Conservation (phyloP, 2,113 vertebrate species). For the Scomber japonicus region DNA sequence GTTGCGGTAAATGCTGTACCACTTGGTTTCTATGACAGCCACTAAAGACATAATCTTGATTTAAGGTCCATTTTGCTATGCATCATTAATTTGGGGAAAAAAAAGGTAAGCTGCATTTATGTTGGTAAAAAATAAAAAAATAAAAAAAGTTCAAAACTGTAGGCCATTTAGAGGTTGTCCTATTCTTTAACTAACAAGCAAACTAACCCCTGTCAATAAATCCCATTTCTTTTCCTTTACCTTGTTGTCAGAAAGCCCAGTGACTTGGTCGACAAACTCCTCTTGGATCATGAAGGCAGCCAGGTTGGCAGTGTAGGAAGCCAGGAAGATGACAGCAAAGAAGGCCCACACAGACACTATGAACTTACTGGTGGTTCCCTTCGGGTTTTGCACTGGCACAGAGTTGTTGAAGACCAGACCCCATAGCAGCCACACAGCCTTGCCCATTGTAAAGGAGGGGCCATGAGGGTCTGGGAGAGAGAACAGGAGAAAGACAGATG, state of each 20-base stretch:
- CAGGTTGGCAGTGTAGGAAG: constrained; percentile 99
- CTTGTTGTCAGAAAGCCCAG: constrained; percentile 98
- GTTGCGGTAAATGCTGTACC: constrained; percentile 2
- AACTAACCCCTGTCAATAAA: not conserved
- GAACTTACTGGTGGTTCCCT: constrained; percentile 98
- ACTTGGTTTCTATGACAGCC: not conserved
- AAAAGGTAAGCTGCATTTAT: not conserved
- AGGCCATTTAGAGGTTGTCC: not conserved
- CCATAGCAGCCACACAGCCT: constrained; percentile 99
- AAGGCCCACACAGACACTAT: constrained; percentile 99
- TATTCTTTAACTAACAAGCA: not conserved
- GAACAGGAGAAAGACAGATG: not conserved
- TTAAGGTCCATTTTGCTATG: not conserved
- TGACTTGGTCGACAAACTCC: constrained; percentile 99
- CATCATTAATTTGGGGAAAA: not conserved
- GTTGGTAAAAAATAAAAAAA: not conserved
- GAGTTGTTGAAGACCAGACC: constrained; percentile 99
- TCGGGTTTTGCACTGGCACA: constrained; percentile 97
- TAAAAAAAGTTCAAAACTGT: no score
- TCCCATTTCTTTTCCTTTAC: constrained; percentile 73
- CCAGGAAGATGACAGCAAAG: constrained; percentile 99
- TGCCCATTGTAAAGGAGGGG: constrained; percentile 98
- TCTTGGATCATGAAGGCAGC: constrained; percentile 99
- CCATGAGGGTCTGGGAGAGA: constrained; percentile 91
- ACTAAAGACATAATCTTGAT: not conserved